Evolutionary conservation across 1,140 invertebrate species (phyloP).

Genomic region (Mizuhopecten yessoensis): DNA sequence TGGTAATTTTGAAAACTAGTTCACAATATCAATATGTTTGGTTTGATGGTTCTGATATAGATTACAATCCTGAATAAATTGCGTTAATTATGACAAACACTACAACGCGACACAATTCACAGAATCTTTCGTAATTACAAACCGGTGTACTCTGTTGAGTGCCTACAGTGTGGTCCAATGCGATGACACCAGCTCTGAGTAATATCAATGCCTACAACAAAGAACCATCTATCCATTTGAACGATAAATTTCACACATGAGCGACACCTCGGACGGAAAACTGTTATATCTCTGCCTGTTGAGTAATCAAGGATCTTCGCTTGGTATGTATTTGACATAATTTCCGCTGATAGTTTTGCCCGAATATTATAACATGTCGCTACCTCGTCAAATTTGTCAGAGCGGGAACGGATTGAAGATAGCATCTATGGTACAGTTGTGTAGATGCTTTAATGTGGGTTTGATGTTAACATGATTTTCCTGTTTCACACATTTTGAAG

Average conservation of each 20-base stretch:
- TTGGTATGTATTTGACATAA: neutral
- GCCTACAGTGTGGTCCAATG: neutral
- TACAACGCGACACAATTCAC: neutral
- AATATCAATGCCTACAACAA: neutral
- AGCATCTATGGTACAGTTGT: neutral
- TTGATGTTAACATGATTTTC: neutral
- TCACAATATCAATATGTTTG: too few species aligned
- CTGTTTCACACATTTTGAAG: neutral
- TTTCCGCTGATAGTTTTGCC: neutral
- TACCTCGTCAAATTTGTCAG: neutral
- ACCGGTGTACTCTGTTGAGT: neutral
- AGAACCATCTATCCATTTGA: neutral
- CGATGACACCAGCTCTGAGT: neutral
- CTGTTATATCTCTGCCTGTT: neutral
- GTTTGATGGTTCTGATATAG: neutral
- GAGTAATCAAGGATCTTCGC: neutral
- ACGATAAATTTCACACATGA: constrained; percentile 14
- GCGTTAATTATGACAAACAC: neutral
- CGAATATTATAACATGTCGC: neutral
- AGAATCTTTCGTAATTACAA: neutral
- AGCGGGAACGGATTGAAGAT: neutral
- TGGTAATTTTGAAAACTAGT: too few species aligned
- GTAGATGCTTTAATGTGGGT: neutral
- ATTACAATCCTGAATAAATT: neutral
- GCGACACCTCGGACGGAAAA: neutral